Evolutionary conservation across 2,888 invertebrate genomes (phyloP).

Genomic region (Eucriotettix oculatus): DNA sequence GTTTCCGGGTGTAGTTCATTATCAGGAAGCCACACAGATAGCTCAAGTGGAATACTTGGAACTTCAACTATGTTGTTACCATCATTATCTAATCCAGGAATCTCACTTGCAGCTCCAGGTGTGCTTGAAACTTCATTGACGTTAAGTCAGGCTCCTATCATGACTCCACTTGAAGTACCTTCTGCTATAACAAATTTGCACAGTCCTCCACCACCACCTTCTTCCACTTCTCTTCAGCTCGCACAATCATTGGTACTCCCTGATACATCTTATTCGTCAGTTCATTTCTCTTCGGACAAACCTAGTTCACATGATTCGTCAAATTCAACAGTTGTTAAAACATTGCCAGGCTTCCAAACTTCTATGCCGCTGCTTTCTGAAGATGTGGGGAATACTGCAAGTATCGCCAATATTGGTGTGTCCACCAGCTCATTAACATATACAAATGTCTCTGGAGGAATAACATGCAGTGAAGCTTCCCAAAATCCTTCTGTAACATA

Average conservation of each 20-base stretch:
- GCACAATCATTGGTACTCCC: background rate
- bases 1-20: constrained; percentile 21
- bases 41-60: constrained; percentile 29
- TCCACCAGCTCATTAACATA: no score
- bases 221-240: background rate
- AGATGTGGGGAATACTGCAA: background rate
- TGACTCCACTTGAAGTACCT: constrained; percentile 64
- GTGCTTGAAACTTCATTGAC: constrained; percentile 61
- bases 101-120: constrained; percentile 34
- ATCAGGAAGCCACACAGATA: constrained; percentile 21
- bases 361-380: constrained; percentile 11
- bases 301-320: background rate
- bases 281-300: background rate
- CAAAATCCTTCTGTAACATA: no score
- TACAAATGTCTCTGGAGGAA: no score
- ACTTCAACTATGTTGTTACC: constrained; percentile 32
- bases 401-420: no score
- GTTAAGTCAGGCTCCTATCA: constrained; percentile 54
- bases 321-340: background rate
- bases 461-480: no score
- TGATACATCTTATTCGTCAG: background rate
- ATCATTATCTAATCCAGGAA: constrained; percentile 17
- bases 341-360: constrained; percentile 1
- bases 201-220: constrained; percentile 2
- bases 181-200: constrained; percentile 1